Evolutionary conservation across 2,113 vertebrate genomes (phyloP).

Genomic region (Ptychochromis oligacanthus): DNA sequence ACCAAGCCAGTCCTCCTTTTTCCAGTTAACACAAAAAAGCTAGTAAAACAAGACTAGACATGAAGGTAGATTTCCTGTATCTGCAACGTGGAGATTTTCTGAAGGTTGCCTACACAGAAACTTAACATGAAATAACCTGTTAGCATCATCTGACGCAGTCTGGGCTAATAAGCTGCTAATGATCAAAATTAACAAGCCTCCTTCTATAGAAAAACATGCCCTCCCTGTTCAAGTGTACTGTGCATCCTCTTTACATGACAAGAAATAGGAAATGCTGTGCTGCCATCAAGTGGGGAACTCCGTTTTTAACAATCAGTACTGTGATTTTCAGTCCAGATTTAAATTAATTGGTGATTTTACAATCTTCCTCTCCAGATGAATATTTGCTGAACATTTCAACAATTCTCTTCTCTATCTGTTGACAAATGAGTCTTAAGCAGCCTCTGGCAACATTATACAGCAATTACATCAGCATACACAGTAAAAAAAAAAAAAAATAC

Average conservation of each 20-base stretch:
- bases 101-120: background rate
- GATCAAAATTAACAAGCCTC: background rate
- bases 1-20: background rate
- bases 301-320: slow-evolving; percentile 1
- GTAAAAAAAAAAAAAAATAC: too few relatives aligned
- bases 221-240: too few relatives aligned
- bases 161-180: background rate
- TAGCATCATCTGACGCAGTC: fast-evolving
- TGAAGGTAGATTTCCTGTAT: background rate
- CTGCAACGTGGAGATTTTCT: background rate
- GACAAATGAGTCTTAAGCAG: too few relatives aligned
- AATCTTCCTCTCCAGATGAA: background rate
- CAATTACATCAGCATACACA: too few relatives aligned
- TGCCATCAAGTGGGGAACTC: slow-evolving; percentile 29
- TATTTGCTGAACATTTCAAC: background rate
- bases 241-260: background rate
- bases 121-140: background rate
- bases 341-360: background rate
- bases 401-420: background rate
- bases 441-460: too few relatives aligned
- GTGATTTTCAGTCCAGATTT: background rate
- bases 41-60: background rate
- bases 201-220: background rate
- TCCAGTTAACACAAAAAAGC: background rate
- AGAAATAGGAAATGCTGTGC: background rate